Evolutionary conservation across 23 tunicate species (phyloP), one percentile per base, ranked within the genome.

Genomic region (Oikopleura dioica): DNA sequence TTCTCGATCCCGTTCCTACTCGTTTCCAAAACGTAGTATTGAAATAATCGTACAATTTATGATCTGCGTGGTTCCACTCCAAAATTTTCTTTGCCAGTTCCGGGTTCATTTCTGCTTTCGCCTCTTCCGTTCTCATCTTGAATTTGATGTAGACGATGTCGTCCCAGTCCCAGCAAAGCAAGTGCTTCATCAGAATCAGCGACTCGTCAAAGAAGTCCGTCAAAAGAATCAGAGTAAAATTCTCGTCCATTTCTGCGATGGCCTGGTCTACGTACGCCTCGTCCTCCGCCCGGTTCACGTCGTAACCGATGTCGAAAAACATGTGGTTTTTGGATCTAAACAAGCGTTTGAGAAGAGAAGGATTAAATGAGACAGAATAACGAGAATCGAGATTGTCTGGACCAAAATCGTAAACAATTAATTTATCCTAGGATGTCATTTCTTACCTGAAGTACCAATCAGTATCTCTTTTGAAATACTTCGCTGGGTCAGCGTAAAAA

Each of bases 261-360:
- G 82, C 84, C 4, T 79, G 37, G 51, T 86, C 88, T 32, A 94
- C 83, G 75, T 80, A 86, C 9, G 80, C 38, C 31, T 87, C 89
- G 37, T 94, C 95, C 0, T 79, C 79, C 38, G 81, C 81, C 2
- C 33, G 72, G 1, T 87, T 87, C 29, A 94, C 99, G 44, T 94
- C 99, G 77, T 86, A 92, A 95, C 99, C 99, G 38, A 81, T 86
- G 44, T 94, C 99, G 84, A 94, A 94, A 59, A 94, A 94, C 99
- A 94, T 94, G 82, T 94, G 99, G 76, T 94, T 94, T 37, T 80
- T 86, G 36, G 95, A 82, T 36, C 99, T 59, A n/a, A n/a, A n/a
- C n/a, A n/a, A n/a, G n/a, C n/a, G n/a, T n/a, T n/a, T n/a, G n/a
- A n/a, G n/a, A n/a, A n/a, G n/a, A n/a, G n/a, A n/a, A n/a, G n/a